Conservation (phyloP, 2,888 invertebrate genomes). For the Zaprionus obscuricornis region DNA sequence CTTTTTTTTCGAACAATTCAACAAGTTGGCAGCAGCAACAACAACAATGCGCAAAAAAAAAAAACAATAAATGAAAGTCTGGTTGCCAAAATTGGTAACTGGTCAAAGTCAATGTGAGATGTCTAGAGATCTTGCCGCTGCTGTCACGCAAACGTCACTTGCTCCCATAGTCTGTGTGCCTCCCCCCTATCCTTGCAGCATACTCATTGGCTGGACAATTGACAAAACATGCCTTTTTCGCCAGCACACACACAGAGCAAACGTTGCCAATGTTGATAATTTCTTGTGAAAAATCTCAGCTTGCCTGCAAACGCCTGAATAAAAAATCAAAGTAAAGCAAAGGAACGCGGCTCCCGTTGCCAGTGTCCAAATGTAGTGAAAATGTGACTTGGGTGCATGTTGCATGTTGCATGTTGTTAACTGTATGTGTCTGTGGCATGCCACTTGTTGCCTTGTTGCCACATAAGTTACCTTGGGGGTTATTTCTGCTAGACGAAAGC, state of each 20-base stretch:
- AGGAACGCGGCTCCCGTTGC: constrained; percentile 66
- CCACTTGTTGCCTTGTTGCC: constrained; percentile 10
- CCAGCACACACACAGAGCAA: too few species aligned
- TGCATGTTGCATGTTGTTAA: constrained; percentile 31
- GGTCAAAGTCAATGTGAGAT: constrained; percentile 62
- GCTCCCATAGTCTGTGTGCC: constrained; percentile 13
- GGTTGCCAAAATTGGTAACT: constrained; percentile 81
- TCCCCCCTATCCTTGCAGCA: too few species aligned
- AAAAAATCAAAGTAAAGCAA: constrained; percentile 54
- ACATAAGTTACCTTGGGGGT: constrained; percentile 15
- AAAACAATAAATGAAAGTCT: constrained; percentile 80
- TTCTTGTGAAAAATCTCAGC: constrained; percentile 78
- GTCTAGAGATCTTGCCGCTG: constrained; percentile 49
- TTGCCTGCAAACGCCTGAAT: constrained; percentile 64
- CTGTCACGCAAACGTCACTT: constrained; percentile 73
- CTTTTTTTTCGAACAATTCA: constrained; percentile 38
- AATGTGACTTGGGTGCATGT: constrained; percentile 34
- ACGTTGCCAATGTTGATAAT: too few species aligned
- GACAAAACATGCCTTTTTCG: constrained; percentile 64
- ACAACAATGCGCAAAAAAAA: constrained; percentile 15
- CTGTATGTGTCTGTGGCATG: constrained; percentile 27
- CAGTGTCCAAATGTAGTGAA: constrained; percentile 65
- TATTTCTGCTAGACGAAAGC: constrained; percentile 33
- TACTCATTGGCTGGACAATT: too few species aligned
- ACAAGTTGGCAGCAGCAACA: constrained; percentile 11